A percentile compares a stretch with the other conserved stretches of the same genome.
Evolutionary conservation across 2,797 vertebrate species (phyloP).

Genomic region (Thripadectes ignobilis): DNA sequence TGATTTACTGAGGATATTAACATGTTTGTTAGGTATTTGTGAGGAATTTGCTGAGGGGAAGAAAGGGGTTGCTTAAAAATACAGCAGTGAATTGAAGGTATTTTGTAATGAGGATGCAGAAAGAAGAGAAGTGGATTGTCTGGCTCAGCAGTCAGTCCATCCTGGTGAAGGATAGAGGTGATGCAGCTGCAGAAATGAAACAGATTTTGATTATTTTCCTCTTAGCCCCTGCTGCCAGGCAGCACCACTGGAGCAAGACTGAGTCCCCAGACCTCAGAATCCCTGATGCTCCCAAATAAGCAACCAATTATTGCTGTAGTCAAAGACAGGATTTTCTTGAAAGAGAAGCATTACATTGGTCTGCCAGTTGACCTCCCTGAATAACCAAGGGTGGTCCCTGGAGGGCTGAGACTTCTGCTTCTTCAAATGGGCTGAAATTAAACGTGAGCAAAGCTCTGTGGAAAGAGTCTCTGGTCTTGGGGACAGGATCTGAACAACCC

Average conservation of each 20-base stretch:
- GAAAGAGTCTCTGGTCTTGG: background rate
- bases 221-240: background rate
- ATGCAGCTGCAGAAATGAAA: background rate
- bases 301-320: background rate
- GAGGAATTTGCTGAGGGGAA: background rate
- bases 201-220: background rate
- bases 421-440: background rate
- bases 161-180: background rate
- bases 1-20: background rate
- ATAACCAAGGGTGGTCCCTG: background rate
- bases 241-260: fast-evolving
- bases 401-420: background rate
- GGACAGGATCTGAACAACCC: background rate
- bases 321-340: background rate
- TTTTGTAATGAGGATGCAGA: background rate
- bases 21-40: background rate
- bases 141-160: background rate
- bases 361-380: background rate
- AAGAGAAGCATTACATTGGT: background rate
- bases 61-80: background rate
- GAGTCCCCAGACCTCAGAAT: background rate
- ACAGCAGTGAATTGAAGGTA: background rate
- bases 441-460: background rate
- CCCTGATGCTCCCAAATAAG: background rate
- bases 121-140: background rate